Base-by-base conservation (phyloP, 2,797 vertebrate genomes). In the Bovichtus diacanthus region DNA sequence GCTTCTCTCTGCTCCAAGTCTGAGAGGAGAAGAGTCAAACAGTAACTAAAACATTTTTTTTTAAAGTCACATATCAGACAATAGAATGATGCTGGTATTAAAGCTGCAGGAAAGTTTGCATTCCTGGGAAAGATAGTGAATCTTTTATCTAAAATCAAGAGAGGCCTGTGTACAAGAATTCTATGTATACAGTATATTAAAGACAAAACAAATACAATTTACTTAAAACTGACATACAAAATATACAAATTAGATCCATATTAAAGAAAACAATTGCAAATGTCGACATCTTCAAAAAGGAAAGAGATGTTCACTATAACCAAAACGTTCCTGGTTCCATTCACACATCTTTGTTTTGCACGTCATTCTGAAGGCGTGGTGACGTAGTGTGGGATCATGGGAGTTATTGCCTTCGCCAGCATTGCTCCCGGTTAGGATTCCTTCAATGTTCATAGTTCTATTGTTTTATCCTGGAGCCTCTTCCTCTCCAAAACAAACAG, bases 1-100 rank as follows among this genome's bases (percentile, higher is more conserved):
- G 41, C 8, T 47, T 19, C 27, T 75, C 83, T 39, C 44, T 4
- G 5, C 43, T 68, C 68, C 49, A 12, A 5, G 18, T 62, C 90
- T 88, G 77, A 46, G 15, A 59, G 7, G 1, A 80, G 1, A 60
- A 38, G 49, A 56, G 7, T 9, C 19, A 49, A 43, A 25, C 15
- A 46, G 36, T 21, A 16, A 56, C 3, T 15, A 1, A 19, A 27
- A 11, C 12, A n/a, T n/a, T n/a, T n/a, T n/a, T n/a, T n/a, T n/a
- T n/a, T n/a, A n/a, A n/a, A n/a, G n/a, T n/a, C n/a, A n/a, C n/a
- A n/a, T n/a, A n/a, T n/a, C n/a, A n/a, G n/a, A n/a, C n/a, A n/a
- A n/a, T n/a, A n/a, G n/a, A 34, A 9, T 46, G 44, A 46, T 46
- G 44, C 18, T 10, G 19, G 53, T 21, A 39, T 18, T 18, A 43